These are phyloP conservation scores for Cyclopterus lumpus DNA, from an alignment of 2,797 vertebrate genomes.

Conservation along the genomic window DNA sequence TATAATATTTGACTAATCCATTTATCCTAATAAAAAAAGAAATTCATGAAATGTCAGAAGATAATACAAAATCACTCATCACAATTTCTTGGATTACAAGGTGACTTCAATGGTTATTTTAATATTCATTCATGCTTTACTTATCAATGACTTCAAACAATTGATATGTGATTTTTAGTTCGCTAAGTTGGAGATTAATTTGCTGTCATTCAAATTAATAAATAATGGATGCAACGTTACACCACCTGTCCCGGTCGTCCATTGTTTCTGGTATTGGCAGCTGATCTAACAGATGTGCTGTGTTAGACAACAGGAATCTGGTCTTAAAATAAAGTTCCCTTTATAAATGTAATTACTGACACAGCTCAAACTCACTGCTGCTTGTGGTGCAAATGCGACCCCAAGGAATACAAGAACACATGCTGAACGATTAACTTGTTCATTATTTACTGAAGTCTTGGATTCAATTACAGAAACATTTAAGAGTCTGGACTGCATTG, in stretches of 20 bases:
- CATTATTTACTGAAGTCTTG: not conserved
- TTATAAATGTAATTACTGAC: not conserved
- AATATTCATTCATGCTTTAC: not conserved
- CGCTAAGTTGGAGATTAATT: not conserved
- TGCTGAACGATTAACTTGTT: not conserved
- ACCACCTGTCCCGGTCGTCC: too few species aligned
- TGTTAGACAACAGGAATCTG: not conserved
- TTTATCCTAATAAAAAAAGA: not conserved
- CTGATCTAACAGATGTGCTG: not conserved
- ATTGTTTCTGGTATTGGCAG: not conserved
- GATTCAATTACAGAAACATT: not conserved
- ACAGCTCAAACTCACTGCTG: constrained; percentile 22
- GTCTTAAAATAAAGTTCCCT: not conserved
- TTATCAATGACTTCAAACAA: not conserved
- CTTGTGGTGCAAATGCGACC: not conserved
- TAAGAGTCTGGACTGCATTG: not conserved
- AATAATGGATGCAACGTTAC: not conserved
- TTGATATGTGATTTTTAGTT: not conserved
- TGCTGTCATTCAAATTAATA: too few species aligned
- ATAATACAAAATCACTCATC: not conserved
- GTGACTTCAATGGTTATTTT: not conserved
- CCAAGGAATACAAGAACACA: not conserved
- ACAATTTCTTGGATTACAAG: not conserved
- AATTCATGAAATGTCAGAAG: not conserved
- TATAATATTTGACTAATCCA: not conserved